A percentile compares a stretch with the other conserved stretches of the same genome.
These are phyloP conservation scores for Apamea monoglypha DNA, from an alignment of 2,888 invertebrate species.

Conservation along the genomic window DNA sequence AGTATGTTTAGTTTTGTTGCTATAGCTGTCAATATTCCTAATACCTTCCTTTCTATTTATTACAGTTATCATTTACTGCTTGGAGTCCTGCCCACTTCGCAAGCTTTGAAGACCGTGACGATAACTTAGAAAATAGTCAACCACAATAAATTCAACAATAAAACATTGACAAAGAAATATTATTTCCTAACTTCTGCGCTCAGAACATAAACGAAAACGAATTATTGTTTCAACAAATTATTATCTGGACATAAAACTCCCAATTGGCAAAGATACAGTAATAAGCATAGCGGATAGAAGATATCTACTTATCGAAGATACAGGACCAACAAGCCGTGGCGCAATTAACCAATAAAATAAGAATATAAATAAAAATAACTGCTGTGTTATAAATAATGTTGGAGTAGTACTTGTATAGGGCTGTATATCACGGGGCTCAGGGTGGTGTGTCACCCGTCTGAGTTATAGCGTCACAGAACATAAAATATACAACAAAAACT, in stretches of 20 bases:
- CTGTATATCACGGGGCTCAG: constrained; percentile 85
- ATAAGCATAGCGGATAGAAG: constrained; percentile 74
- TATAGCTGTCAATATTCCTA: not conserved
- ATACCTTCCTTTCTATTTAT: not conserved
- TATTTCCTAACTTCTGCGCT: constrained; percentile 41
- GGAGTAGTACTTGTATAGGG: constrained; percentile 76
- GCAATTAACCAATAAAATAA: constrained; percentile 87
- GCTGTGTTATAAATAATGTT: constrained; percentile 82
- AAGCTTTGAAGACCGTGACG: constrained; percentile 21
- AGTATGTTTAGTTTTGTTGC: not conserved
- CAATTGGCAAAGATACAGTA: constrained; percentile 69
- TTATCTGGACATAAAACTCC: constrained; percentile 52
- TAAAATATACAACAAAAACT: constrained; percentile 90
- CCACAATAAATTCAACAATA: constrained; percentile 20
- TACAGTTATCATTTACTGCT: constrained; percentile 25
- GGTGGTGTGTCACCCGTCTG: constrained; percentile 83
- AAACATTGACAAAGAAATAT: constrained; percentile 58
- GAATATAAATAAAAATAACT: constrained; percentile 87
- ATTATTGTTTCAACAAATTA: constrained; percentile 66
- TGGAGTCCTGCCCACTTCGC: constrained; percentile 55
- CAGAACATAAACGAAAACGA: constrained; percentile 39
- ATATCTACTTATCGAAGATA: constrained; percentile 77
- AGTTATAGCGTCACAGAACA: constrained; percentile 89
- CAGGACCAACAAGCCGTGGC: constrained; percentile 84
- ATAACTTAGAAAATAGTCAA: constrained; percentile 48